Conservation (phyloP, 2,888 invertebrate species). For the Neoscelio sp. region DNA sequence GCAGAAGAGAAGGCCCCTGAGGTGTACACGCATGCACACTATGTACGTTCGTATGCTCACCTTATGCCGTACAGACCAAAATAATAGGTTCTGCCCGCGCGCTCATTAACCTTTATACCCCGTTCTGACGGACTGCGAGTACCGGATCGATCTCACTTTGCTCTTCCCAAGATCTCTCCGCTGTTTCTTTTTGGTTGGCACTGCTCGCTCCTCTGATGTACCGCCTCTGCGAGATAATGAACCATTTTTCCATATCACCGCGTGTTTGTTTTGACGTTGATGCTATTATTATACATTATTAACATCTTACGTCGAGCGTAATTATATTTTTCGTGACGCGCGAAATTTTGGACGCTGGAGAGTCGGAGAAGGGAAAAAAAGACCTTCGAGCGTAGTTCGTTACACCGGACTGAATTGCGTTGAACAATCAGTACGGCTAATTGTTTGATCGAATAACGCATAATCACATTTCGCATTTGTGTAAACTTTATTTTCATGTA, state of each 20-base stretch:
- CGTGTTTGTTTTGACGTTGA: slow-evolving; percentile 67
- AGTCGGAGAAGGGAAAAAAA: background rate
- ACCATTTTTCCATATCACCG: slow-evolving; percentile 60
- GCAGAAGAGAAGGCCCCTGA: slow-evolving; percentile 22
- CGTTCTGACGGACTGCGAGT: slow-evolving; percentile 76
- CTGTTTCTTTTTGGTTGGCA: slow-evolving; percentile 52
- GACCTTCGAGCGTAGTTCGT: background rate
- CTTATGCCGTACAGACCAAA: slow-evolving; percentile 78
- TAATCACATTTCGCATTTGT: slow-evolving; percentile 15
- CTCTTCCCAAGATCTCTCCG: slow-evolving; percentile 72
- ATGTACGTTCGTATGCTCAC: slow-evolving; percentile 30
- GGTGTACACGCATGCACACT: slow-evolving; percentile 29
- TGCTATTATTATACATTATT: slow-evolving; percentile 63
- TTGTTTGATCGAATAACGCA: slow-evolving; percentile 39
- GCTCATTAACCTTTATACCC: slow-evolving; percentile 83
- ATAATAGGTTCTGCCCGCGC: slow-evolving; percentile 83
- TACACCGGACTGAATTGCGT: slow-evolving; percentile 1
- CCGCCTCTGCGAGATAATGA: slow-evolving; percentile 63
- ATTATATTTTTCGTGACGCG: slow-evolving; percentile 33
- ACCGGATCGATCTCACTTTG: slow-evolving; percentile 78
- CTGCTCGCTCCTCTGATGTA: slow-evolving; percentile 50
- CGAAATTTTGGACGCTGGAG: background rate
- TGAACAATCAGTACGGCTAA: slow-evolving; percentile 40
- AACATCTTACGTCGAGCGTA: slow-evolving; percentile 47
- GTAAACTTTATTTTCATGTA: slow-evolving; percentile 43